Percentiles rank a stretch among this genome's conserved stretches.
Conservation (phyloP, 2,113 vertebrate species). For the Campylomormyrus tamandua region DNA sequence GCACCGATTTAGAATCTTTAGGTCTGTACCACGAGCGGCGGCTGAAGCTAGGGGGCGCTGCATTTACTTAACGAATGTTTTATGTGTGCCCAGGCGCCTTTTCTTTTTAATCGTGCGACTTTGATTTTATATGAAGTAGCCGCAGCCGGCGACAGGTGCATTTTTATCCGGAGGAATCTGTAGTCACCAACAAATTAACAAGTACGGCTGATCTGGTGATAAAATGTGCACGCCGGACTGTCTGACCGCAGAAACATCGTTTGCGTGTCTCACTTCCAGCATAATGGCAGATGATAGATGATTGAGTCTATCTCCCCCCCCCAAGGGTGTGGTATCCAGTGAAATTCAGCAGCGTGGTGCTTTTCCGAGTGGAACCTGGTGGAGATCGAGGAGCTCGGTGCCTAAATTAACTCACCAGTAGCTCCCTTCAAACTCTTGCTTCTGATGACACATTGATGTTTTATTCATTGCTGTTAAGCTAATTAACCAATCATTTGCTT, state of each 20-base stretch:
- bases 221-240: not conserved
- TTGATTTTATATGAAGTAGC: not conserved
- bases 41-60: not conserved
- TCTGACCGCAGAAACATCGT: not conserved
- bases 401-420: not conserved
- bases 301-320: not conserved
- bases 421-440: not conserved
- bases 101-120: not conserved
- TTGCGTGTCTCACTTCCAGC: not conserved
- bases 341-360: not conserved
- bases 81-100: not conserved
- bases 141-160: not conserved
- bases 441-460: conserved; percentile 1
- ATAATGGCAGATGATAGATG: not conserved
- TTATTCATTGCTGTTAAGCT: conserved; percentile 13
- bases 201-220: not conserved
- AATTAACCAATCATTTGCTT: conserved; percentile 14
- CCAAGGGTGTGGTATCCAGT: not conserved
- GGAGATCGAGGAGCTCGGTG: not conserved
- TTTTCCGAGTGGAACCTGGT: not conserved
- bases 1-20: not conserved
- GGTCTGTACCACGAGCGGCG: not conserved
- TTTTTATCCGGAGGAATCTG: not conserved
- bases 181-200: not conserved
- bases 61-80: not conserved